Evolutionary conservation across 2,888 invertebrate genomes (phyloP), one percentile per base, ranked within the genome.

Genomic region (Noctua pronuba): DNA sequence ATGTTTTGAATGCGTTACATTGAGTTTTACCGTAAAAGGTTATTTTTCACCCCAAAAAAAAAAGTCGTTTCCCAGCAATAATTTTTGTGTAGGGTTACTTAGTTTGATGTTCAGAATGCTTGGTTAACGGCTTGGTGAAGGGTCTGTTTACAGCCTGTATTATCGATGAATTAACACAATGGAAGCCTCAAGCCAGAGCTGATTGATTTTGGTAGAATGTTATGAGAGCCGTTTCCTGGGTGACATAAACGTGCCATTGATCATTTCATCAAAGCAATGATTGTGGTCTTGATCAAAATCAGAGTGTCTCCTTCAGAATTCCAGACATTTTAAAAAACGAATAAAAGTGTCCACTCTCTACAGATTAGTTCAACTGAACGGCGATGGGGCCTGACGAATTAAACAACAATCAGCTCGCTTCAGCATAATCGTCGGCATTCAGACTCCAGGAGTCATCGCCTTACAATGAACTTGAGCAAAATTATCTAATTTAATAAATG

Each of bases 401-500:
- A n/a, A 72, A 28, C 24, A 83, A 31, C 35, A 64, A 58, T 64
- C 5, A 46, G 73, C 52, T 83, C 46, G 10, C 35, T 73, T 44
- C 16, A 70, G 13, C 24, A 46, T 49, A 60, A 70, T 55, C 31
- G 24, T n/a, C 49, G 55, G 38, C 65, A 62, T 60, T 16, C 66
- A 65, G 52, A 6, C 64, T 18, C 5, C 24, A 70, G 41, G 66
- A 82, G 86, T 82, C 79, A 82, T 64, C 62, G 79, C 46, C 66
- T 86, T 74, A 71, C 73, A 75, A 41, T 80, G 78, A 76, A 85
- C 77, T 80, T 83, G 66, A 68, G 13, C 65, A 70, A 64, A 86
- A 86, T 84, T 73, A 84, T 86, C 79, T 86, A 62, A 83, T 83
- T 84, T 83, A 84, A 68, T 74, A 79, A 86, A 79, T 79, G 49